Evolutionary conservation across 2,888 invertebrate species (phyloP).

Genomic region (Pherbina coryleti): DNA sequence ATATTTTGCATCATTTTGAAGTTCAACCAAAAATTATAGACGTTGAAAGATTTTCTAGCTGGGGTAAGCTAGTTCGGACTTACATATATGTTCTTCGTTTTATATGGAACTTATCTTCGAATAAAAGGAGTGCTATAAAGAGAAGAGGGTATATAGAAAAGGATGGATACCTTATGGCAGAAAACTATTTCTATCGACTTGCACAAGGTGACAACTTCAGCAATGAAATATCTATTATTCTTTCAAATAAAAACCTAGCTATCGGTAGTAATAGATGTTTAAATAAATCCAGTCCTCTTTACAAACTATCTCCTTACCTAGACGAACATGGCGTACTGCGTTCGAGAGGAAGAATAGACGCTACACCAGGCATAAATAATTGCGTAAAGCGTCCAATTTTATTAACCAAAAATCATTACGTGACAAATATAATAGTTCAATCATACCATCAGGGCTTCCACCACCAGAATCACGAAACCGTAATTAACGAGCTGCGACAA

Average conservation of each 20-base stretch:
- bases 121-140: neutral
- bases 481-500: no score
- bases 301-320: conserved; percentile 12
- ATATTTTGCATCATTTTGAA: no score
- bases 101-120: neutral
- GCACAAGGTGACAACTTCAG: neutral
- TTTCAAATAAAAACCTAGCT: neutral
- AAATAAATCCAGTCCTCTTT: neutral
- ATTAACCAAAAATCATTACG: neutral
- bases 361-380: no score
- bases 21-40: no score
- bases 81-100: neutral
- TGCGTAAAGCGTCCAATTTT: neutral
- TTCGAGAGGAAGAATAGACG: neutral
- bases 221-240: neutral
- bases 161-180: neutral
- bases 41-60: neutral
- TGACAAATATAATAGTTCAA: conserved; percentile 4
- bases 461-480: conserved; percentile 2
- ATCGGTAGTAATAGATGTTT: neutral
- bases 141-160: neutral
- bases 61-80: neutral
- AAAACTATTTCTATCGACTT: neutral
- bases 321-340: neutral
- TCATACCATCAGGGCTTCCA: neutral